These are phyloP conservation scores for Helobdella robusta DNA, from an alignment of 2,888 invertebrate genomes.

Conservation along the genomic window DNA sequence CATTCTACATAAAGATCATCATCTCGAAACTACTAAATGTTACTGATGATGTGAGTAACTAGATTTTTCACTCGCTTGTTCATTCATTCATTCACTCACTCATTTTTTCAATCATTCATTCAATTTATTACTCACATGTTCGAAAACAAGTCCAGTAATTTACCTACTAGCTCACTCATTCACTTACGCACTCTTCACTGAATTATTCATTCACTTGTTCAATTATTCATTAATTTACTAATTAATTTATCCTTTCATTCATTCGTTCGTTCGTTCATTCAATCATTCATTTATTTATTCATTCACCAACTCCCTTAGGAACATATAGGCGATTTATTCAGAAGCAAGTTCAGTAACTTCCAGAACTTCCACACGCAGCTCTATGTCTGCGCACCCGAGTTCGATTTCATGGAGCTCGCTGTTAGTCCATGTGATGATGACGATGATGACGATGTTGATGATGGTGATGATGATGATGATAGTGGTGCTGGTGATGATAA, in stretches of 20 bases:
- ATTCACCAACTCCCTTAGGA: slow-evolving; percentile 46
- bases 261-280: too few species aligned
- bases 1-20: slow-evolving; percentile 47
- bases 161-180: too few species aligned
- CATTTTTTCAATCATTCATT: too few species aligned
- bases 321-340: slow-evolving; percentile 64
- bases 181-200: too few species aligned
- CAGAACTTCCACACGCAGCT: slow-evolving; percentile 67
- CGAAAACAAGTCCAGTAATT: too few species aligned
- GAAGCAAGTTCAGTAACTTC: slow-evolving; percentile 61
- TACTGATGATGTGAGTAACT: slow-evolving; percentile 50
- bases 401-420: slow-evolving; percentile 60
- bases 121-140: too few species aligned
- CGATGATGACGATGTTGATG: slow-evolving; percentile 16
- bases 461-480: slow-evolving; percentile 18
- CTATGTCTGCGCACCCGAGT: slow-evolving; percentile 68
- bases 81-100: background rate
- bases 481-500: slow-evolving; percentile 16
- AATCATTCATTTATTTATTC: too few species aligned
- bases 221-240: too few species aligned
- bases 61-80: background rate
- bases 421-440: slow-evolving; percentile 35
- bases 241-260: too few species aligned
- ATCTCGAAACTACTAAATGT: slow-evolving; percentile 43
- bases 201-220: too few species aligned